Evolutionary conservation across 1,140 invertebrate genomes (phyloP), one percentile per base, ranked within the genome.

Genomic region (Dendroctonus valens): DNA sequence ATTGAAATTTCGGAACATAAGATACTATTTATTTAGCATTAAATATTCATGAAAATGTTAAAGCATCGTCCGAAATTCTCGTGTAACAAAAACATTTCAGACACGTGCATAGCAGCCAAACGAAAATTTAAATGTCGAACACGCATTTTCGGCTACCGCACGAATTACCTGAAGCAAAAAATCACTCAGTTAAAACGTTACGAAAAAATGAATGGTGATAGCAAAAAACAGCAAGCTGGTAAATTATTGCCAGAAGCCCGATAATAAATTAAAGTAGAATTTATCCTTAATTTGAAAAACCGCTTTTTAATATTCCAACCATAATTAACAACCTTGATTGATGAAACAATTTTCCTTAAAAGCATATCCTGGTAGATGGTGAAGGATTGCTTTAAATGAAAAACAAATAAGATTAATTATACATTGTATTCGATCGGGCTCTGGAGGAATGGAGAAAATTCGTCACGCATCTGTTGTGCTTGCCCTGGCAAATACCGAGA

Each of bases 381-480:
- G 52, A 68, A 50, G 59, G 66, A 62, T 67, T 61, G 44, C 59
- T 61, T 67, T 61, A 62, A 62, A 52, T 53, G 66, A 51, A 68
- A 68, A 63, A 68, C 66, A 68, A 68, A 68, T 68, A 68, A 68
- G 66, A 68, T 68, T 68, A 68, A 68, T 68, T 68, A 68, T 68
- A 52, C 51, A 67, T 54, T 61, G 58, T 67, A 42, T 67, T 65
- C 63, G 55, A 59, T 65, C 53, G 60, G 51, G 50, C 59, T 42
- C 48, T 11, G 11, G 60, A 63, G 60, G 38, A 53, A 65, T 57
- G 39, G 52, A 54, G 8, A 50, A 60, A 60, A 60, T 49, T 8
- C 41, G 41, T 26, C 53, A 55, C 53, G 39, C 53, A 55, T 26
- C 26, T 26, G 26, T 26, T 26, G 26, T 26, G 26, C 26, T 26